Evolutionary conservation across 2,797 vertebrate species (phyloP), one percentile per base, ranked within the genome.

Genomic region (Melanitta fusca): DNA sequence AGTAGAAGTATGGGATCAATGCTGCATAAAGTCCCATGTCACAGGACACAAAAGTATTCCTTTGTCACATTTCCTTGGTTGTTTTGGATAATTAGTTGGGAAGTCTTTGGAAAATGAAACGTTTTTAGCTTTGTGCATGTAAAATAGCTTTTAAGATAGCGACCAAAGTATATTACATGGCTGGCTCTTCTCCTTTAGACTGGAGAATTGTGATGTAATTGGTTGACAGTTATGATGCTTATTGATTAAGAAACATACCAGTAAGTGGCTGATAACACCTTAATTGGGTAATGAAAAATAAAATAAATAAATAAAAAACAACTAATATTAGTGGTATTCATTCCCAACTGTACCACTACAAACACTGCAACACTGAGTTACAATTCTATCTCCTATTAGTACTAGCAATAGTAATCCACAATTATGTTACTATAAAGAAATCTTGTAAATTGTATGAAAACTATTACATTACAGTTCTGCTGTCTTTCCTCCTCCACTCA

Each of bases 71-170:
- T 72, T 65, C 61, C 28, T 80, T 73, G 0, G 0, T 28, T 61
- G 20, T 39, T 86, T 51, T 38, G 11, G 20, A 36, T 69, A 84
- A 84, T 32, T 20, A 77, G 11, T 13, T 57, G 36, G 34, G 36
- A 86, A 62, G 34, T 49, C 47, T 54, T 72, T 4, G 1, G 41
- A 15, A 90, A 88, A 91, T 54, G 0, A 86, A 89, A 54, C 28
- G 1, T 6, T 2, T 80, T 82, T 83, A 47, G 34, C 19, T 72
- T 86, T 68, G 21, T 72, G 45, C 54, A 45, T 74, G 71, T 27
- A 79, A 78, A 79, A 89, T 17, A 60, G 22, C 13, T 77, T 85
- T 89, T 47, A 30, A 89, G 93, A 85, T 77, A 66, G 69, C 41
- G 9, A 45, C 69, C 2, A 1, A n/a, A 5, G 11, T 65, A 25